Percentiles rank a stretch among this genome's conserved stretches.
These are phyloP conservation scores for Drosophila leonis DNA, from an alignment of 2,888 invertebrate species.

Conservation along the genomic window DNA sequence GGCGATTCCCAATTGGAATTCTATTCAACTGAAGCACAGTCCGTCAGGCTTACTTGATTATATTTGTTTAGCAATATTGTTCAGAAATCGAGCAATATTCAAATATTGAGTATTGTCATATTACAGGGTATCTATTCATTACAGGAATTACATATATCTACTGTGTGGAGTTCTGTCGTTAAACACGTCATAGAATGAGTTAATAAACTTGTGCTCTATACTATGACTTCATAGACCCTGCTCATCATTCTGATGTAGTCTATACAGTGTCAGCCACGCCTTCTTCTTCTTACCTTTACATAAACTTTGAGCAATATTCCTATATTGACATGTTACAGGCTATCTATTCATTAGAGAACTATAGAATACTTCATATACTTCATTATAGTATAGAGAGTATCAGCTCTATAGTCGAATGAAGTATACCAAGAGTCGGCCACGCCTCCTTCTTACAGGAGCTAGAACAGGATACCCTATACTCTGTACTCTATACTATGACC, in stretches of 20 bases:
- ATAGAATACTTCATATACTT: too few species aligned
- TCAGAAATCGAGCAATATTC: background rate
- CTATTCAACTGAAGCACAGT: background rate
- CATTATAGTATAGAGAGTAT: too few species aligned
- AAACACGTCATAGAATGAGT: too few species aligned
- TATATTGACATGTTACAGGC: background rate
- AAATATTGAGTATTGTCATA: background rate
- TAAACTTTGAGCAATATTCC: background rate
- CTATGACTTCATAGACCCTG: background rate
- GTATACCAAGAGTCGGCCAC: too few species aligned
- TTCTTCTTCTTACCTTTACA: background rate
- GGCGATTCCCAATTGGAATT: conserved; percentile 1
- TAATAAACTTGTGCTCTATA: background rate
- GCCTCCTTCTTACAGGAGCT: too few species aligned
- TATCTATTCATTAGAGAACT: too few species aligned
- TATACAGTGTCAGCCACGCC: too few species aligned
- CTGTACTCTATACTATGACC: background rate
- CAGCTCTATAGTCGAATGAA: too few species aligned
- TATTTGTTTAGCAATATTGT: background rate
- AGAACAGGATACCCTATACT: too few species aligned
- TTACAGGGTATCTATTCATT: background rate
- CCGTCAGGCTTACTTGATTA: background rate
- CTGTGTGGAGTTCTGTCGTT: too few species aligned
- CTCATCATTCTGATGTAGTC: too few species aligned
- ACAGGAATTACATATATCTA: too few species aligned